phyloP scores from a whole-genome alignment of 2,113 vertebrate species.

The Phyllostomus discolor region DNA sequence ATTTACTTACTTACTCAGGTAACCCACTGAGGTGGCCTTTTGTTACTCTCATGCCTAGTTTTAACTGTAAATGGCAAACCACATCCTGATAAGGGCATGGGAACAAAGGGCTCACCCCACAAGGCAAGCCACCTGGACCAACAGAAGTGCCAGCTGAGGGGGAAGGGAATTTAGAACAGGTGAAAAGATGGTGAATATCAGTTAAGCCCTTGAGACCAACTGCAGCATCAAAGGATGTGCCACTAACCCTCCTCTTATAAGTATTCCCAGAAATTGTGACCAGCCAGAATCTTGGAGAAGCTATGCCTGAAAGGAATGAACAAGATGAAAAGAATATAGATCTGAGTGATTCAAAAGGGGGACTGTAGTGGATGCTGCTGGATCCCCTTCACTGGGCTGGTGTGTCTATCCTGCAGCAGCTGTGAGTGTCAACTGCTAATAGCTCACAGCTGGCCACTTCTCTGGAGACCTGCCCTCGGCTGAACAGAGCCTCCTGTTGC shows the following conservation, averaged over 20 bases:
- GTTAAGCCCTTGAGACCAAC: not conserved
- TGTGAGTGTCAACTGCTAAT: not conserved
- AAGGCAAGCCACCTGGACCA: not conserved
- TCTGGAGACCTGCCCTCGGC: not conserved
- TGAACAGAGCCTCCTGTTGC: not conserved
- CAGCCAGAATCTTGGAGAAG: not conserved
- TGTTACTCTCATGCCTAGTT: not conserved
- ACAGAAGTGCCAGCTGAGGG: not conserved
- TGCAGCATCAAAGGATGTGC: not conserved
- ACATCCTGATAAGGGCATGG: not conserved
- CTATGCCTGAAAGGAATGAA: not conserved
- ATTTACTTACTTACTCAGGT: no score
- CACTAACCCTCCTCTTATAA: not conserved
- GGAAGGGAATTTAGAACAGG: not conserved
- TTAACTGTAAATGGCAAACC: not conserved
- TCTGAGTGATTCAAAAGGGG: not conserved
- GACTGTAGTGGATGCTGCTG: no score
- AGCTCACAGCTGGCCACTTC: not conserved
- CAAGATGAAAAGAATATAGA: not conserved
- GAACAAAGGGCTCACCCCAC: not conserved
- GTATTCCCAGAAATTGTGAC: not conserved
- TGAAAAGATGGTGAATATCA: not conserved
- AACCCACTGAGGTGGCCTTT: not conserved
- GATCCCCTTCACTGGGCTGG: not conserved
- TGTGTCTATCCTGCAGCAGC: not conserved